Evolutionary conservation across 2,888 invertebrate species (phyloP).

Genomic region (Eugnorisma glareosa): DNA sequence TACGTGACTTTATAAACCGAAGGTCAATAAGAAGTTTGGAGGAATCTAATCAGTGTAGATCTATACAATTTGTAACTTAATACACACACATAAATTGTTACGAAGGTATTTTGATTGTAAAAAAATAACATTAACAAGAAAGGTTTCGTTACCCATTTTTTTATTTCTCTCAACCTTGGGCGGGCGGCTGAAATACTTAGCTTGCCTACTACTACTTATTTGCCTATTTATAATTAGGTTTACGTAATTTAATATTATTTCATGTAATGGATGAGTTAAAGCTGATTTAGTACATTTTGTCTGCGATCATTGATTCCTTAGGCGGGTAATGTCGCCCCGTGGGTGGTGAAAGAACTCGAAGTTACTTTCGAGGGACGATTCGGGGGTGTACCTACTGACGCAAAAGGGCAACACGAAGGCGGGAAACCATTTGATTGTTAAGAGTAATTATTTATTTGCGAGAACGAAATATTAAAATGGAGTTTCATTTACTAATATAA

Average conservation of each 20-base stretch:
- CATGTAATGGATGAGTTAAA: not conserved
- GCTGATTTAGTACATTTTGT: conserved; percentile 24
- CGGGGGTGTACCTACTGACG: conserved; percentile 29
- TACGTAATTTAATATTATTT: conserved; percentile 24
- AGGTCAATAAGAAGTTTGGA: conserved; percentile 63
- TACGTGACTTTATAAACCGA: conserved; percentile 65
- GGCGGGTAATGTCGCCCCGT: conserved; percentile 29
- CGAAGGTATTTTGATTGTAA: conserved; percentile 61
- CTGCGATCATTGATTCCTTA: conserved; percentile 32
- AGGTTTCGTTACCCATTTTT: conserved; percentile 58
- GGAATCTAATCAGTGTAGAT: conserved; percentile 66
- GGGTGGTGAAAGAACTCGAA: conserved; percentile 30
- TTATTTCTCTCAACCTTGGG: conserved; percentile 49
- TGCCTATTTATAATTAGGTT: conserved; percentile 4
- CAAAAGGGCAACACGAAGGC: conserved; percentile 55
- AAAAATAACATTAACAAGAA: conserved; percentile 46
- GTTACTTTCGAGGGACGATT: conserved; percentile 27
- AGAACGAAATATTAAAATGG: conserved; percentile 2
- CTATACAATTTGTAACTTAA: conserved; percentile 52
- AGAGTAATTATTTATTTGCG: conserved; percentile 23
- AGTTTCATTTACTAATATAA: not conserved
- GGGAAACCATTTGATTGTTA: conserved; percentile 31
- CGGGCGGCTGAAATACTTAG: conserved; percentile 52
- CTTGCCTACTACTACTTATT: conserved; percentile 16
- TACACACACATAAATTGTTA: conserved; percentile 55